These are phyloP conservation scores for Lypha dubia DNA, from an alignment of 2,888 invertebrate species.

Conservation along the genomic window DNA sequence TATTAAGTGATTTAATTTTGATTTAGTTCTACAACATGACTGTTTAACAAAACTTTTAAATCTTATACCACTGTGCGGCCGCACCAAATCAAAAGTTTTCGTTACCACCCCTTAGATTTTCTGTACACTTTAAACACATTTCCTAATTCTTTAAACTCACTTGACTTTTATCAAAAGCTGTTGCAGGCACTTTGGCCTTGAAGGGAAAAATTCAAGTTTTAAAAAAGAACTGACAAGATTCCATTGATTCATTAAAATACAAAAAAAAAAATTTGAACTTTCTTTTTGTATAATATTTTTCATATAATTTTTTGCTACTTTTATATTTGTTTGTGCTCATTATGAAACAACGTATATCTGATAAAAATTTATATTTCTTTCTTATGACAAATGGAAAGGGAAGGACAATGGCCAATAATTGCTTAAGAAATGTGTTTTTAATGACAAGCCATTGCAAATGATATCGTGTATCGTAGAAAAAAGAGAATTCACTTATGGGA, in stretches of 20 bases:
- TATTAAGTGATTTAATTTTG: too few relatives aligned
- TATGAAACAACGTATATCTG: slow-evolving; percentile 2
- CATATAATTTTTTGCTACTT: neutral
- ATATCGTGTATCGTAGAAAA: slow-evolving; percentile 57
- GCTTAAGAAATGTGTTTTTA: slow-evolving; percentile 71
- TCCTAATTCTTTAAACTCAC: neutral
- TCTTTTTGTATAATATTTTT: neutral
- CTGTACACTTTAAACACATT: neutral
- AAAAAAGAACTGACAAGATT: slow-evolving; percentile 57
- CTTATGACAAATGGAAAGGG: neutral
- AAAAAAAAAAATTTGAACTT: slow-evolving; percentile 34
- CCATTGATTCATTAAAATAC: slow-evolving; percentile 64
- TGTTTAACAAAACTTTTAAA: too few relatives aligned
- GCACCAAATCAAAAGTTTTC: slow-evolving; percentile 14
- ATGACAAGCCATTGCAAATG: slow-evolving; percentile 70
- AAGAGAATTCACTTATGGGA: neutral
- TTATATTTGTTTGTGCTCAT: slow-evolving; percentile 47
- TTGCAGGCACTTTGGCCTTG: slow-evolving; percentile 14
- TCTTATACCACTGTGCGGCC: neutral
- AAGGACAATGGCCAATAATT: slow-evolving; percentile 48
- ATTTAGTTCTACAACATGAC: too few relatives aligned
- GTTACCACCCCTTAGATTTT: slow-evolving; percentile 8
- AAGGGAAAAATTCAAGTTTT: slow-evolving; percentile 37
- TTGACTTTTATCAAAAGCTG: neutral
- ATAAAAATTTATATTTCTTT: neutral